Percentiles rank a stretch among this genome's conserved stretches.
Conservation (phyloP, 2,888 invertebrate genomes). For the Chromoteleia sp. region DNA sequence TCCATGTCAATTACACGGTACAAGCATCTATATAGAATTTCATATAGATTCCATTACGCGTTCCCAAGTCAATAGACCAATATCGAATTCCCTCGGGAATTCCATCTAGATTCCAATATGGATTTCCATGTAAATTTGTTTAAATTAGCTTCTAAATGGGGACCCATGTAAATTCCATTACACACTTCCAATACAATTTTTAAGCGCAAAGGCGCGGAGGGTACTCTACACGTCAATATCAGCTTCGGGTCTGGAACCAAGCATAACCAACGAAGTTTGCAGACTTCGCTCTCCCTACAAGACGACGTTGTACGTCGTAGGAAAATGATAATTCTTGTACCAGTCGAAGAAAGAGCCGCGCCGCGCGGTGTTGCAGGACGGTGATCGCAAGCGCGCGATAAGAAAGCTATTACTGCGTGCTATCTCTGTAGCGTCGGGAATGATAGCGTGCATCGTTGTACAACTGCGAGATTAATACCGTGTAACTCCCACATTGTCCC, state of each 20-base stretch:
- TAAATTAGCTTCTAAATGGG: constrained; percentile 57
- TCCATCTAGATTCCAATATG: constrained; percentile 52
- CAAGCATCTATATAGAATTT: constrained; percentile 49
- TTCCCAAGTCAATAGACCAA: constrained; percentile 53
- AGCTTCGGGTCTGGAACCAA: constrained; percentile 3
- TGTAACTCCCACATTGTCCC: constrained; percentile 33
- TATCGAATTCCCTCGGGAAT: constrained; percentile 48
- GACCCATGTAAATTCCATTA: constrained; percentile 56
- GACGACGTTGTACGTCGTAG: not conserved
- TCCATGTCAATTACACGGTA: constrained; percentile 46
- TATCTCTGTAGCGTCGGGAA: constrained; percentile 25
- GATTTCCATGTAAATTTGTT: constrained; percentile 64
- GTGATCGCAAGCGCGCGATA: constrained; percentile 45
- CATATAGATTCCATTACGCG: constrained; percentile 49
- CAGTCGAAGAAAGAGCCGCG: constrained; percentile 37
- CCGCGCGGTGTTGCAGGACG: not conserved
- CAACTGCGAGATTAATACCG: constrained; percentile 63
- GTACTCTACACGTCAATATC: constrained; percentile 47
- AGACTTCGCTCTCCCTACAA: constrained; percentile 12
- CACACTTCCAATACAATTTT: constrained; percentile 59
- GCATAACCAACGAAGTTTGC: constrained; percentile 1
- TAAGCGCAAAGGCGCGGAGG: constrained; percentile 13
- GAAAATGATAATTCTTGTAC: constrained; percentile 55
- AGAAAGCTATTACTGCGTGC: constrained; percentile 51
- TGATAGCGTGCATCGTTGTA: constrained; percentile 43